These are phyloP conservation scores for Micronycteris hirsuta DNA, from an alignment of 2,113 vertebrate genomes.

Conservation along the genomic window DNA sequence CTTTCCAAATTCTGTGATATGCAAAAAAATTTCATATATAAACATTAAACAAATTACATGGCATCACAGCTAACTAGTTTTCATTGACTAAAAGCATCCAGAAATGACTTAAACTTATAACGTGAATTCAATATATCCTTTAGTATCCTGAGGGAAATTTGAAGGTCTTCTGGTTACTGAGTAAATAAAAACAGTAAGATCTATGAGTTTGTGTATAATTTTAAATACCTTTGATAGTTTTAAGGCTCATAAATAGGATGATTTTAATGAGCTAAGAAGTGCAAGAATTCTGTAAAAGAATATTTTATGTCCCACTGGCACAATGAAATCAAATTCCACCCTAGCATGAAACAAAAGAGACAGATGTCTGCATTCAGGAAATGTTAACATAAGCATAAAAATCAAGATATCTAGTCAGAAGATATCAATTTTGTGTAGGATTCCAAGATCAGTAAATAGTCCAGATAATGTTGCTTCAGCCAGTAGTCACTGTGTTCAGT, in stretches of 20 bases:
- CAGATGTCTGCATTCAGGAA: neutral
- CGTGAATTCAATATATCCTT: neutral
- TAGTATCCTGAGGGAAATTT: neutral
- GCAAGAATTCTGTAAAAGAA: neutral
- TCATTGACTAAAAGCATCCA: neutral
- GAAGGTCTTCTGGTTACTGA: neutral
- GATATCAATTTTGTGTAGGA: neutral
- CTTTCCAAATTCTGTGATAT: neutral
- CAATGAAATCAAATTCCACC: constrained; percentile 3
- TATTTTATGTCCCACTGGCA: neutral
- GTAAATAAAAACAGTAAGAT: neutral
- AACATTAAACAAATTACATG: neutral
- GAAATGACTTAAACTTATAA: neutral
- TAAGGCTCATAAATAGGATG: neutral
- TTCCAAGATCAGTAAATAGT: constrained; percentile 34
- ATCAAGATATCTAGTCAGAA: neutral
- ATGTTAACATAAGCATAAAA: neutral
- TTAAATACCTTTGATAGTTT: neutral
- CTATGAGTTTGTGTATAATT: neutral
- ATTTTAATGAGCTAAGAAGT: neutral
- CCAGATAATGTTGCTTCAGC: neutral
- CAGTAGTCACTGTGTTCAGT: neutral
- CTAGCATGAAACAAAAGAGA: neutral
- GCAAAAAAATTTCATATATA: constrained; percentile 6
- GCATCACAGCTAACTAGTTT: neutral